phyloP scores from a whole-genome alignment of 2,888 invertebrate genomes.

The Rhaphigaster nebulosa region DNA sequence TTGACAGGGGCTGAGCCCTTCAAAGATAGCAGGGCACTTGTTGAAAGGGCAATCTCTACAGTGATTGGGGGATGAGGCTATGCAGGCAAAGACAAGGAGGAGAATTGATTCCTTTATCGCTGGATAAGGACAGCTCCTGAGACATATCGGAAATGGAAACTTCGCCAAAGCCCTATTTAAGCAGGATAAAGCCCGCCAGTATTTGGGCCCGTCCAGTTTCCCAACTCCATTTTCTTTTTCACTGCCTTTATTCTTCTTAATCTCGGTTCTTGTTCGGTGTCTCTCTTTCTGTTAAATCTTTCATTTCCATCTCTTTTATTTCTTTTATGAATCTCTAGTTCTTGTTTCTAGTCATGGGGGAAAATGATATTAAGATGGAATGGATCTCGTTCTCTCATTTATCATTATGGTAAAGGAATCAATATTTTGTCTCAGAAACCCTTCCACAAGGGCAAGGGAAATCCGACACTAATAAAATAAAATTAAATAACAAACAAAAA shows the following conservation, averaged over 20 bases:
- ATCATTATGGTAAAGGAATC: too few species aligned
- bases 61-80: neutral
- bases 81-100: conserved; percentile 36
- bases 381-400: neutral
- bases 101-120: conserved; percentile 35
- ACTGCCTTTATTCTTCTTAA: conserved; percentile 2
- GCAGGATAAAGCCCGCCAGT: conserved; percentile 37
- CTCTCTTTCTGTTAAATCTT: neutral
- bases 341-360: neutral
- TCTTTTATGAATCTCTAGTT: neutral
- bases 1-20: conserved; percentile 12
- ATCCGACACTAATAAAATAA: too few species aligned
- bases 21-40: conserved; percentile 29
- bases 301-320: neutral
- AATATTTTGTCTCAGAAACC: too few species aligned
- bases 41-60: conserved; percentile 26
- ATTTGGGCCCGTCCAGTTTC: conserved; percentile 37
- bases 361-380: neutral
- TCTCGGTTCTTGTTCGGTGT: neutral
- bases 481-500: too few species aligned
- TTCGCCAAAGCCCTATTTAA: conserved; percentile 46
- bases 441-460: too few species aligned
- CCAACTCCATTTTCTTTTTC: conserved; percentile 35
- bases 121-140: neutral
- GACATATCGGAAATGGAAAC: conserved; percentile 50